Conservation (phyloP, 2,113 vertebrate species). For the Triplophysa rosa region DNA sequence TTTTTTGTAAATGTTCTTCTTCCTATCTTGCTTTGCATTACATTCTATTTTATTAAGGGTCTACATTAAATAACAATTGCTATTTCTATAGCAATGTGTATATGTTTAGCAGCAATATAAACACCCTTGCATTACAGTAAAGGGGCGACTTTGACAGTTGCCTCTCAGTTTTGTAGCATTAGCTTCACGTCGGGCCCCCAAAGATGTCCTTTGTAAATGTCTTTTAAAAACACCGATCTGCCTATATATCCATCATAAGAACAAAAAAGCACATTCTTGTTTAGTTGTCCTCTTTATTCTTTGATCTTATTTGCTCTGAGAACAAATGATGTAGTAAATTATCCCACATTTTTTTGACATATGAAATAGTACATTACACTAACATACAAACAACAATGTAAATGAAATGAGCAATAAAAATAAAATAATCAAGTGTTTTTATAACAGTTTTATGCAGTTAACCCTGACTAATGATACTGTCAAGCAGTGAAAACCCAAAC, state of each 20-base stretch:
- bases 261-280: background rate
- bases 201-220: no score
- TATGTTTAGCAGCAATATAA: background rate
- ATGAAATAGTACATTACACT: background rate
- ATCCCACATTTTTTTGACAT: background rate
- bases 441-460: background rate
- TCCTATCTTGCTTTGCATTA: background rate
- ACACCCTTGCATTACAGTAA: no score
- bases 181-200: no score
- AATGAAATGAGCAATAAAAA: background rate
- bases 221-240: background rate
- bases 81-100: conserved; percentile 1
- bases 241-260: background rate
- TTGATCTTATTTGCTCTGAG: background rate
- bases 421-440: background rate
- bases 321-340: background rate
- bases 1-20: background rate
- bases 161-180: no score
- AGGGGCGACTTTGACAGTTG: no score
- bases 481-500: background rate
- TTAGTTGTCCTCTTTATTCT: background rate
- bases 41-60: background rate
- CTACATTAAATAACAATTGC: background rate
- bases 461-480: conserved; percentile 10
- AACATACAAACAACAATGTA: background rate